A percentile compares a stretch with the other conserved stretches of the same genome.
Conservation (phyloP, 2,888 invertebrate genomes). For the Elmis aenea region DNA sequence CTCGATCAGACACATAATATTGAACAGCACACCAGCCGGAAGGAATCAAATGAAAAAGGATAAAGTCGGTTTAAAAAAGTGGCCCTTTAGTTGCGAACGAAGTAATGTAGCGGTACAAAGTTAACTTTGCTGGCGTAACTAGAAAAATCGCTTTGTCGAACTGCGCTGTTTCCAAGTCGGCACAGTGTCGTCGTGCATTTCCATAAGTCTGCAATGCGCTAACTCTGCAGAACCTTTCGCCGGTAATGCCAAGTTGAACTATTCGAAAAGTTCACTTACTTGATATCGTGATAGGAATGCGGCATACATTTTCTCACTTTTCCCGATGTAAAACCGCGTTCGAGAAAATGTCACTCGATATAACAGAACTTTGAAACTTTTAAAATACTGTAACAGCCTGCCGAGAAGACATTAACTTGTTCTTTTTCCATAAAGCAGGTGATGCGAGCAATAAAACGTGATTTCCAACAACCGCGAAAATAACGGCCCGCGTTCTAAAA, state of each 20-base stretch:
- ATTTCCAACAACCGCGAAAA: too few relatives aligned
- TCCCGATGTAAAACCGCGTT: not conserved
- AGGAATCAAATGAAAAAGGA: not conserved
- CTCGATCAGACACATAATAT: slow-evolving; percentile 13
- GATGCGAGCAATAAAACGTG: not conserved
- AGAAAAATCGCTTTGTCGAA: not conserved
- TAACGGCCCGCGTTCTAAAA: too few relatives aligned
- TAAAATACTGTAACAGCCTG: not conserved
- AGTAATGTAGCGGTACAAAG: too few relatives aligned
- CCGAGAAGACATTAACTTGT: not conserved
- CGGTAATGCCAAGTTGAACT: slow-evolving; percentile 23
- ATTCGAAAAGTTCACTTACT: slow-evolving; percentile 22
- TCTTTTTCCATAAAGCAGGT: not conserved
- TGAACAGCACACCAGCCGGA: not conserved
- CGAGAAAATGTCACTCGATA: not conserved
- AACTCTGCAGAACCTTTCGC: slow-evolving; percentile 22
- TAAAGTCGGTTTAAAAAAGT: too few relatives aligned
- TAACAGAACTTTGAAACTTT: not conserved
- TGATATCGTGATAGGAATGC: slow-evolving; percentile 25
- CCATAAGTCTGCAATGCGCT: slow-evolving; percentile 12
- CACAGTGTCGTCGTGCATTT: slow-evolving; percentile 10
- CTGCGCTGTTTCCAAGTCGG: slow-evolving; percentile 6
- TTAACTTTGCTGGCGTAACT: too few relatives aligned
- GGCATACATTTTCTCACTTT: too few relatives aligned
- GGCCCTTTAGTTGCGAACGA: too few relatives aligned